These are phyloP conservation scores for Sternotherus odoratus DNA, from an alignment of 2,797 vertebrate genomes.

Conservation along the genomic window DNA sequence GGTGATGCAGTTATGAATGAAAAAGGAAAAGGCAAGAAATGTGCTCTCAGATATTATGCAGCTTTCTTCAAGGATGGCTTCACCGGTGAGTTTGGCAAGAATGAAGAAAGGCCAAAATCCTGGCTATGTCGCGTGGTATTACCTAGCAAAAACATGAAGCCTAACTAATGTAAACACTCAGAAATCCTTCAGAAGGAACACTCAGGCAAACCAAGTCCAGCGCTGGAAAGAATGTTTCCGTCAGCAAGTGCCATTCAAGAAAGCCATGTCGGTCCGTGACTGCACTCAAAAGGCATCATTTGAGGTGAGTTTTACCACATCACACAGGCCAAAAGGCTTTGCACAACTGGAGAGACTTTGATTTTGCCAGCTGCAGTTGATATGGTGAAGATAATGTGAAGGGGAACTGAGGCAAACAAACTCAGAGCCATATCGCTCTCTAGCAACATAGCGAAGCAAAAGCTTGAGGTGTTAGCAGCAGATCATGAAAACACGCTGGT, in stretches of 20 bases:
- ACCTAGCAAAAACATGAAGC: neutral
- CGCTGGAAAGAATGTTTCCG: neutral
- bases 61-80: neutral
- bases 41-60: neutral
- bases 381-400: neutral
- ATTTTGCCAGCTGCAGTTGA: neutral
- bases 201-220: neutral
- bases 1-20: neutral
- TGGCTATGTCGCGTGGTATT: neutral
- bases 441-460: neutral
- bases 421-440: neutral
- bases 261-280: neutral
- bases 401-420: neutral
- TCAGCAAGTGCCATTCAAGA: neutral
- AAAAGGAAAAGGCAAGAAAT: neutral
- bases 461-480: neutral
- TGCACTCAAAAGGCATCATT: neutral
- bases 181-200: neutral
- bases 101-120: neutral
- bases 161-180: neutral
- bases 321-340: neutral
- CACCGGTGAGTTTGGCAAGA: neutral
- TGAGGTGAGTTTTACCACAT: neutral
- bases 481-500: neutral
- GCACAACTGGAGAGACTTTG: neutral